Percentiles rank a stretch among this genome's conserved stretches.
phyloP scores from a whole-genome alignment of 2,888 invertebrate species.

The Cataglyphis livida region DNA sequence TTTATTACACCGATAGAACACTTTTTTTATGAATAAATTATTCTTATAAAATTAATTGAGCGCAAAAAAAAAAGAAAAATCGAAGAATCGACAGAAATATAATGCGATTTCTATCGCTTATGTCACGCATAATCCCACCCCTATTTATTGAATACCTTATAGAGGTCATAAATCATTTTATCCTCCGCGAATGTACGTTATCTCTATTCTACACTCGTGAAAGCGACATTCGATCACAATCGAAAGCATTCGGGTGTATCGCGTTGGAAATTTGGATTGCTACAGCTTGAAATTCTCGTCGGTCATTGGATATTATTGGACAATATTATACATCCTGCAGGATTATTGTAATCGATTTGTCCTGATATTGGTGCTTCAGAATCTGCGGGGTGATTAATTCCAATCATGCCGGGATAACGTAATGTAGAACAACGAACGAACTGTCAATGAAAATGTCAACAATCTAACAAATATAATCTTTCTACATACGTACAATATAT shows the following conservation, averaged over 20 bases:
- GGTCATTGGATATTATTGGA: conserved; percentile 6
- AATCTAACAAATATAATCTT: conserved; percentile 3
- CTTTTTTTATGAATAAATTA: not conserved
- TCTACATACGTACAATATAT: not conserved
- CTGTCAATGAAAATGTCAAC: not conserved
- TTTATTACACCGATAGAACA: conserved; percentile 13
- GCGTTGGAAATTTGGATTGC: not conserved
- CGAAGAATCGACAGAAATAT: not conserved
- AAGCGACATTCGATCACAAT: not conserved
- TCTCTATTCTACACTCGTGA: not conserved
- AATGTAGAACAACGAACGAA: not conserved
- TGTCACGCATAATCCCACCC: not conserved
- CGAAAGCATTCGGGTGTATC: not conserved
- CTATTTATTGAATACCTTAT: not conserved
- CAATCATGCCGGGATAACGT: not conserved
- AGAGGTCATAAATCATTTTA: not conserved
- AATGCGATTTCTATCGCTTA: not conserved
- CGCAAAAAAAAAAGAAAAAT: not conserved
- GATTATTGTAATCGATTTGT: conserved; percentile 18
- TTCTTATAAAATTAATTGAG: conserved; percentile 13
- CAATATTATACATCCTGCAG: not conserved
- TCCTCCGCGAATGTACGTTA: not conserved
- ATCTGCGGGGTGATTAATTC: conserved; percentile 22
- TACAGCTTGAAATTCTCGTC: conserved; percentile 2
- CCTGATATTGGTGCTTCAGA: not conserved